These are phyloP conservation scores for Hylomyscus alleni DNA, from an alignment of 2,797 vertebrate species.

Conservation along the genomic window DNA sequence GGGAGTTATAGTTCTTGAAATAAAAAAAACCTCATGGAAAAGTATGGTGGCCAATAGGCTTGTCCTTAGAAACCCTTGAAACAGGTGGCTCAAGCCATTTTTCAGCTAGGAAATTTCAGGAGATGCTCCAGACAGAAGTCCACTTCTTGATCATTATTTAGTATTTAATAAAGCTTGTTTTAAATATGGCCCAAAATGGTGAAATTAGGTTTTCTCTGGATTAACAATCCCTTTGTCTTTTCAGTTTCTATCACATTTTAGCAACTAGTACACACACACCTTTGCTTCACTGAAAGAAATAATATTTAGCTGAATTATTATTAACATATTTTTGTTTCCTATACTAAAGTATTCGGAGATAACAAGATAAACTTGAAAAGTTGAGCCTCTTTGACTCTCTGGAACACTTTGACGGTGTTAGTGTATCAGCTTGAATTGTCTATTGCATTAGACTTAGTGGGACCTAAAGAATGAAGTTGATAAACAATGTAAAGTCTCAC, in stretches of 20 bases:
- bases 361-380: not conserved
- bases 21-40: not conserved
- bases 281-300: slow-evolving; percentile 50
- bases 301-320: slow-evolving; percentile 53
- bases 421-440: not conserved
- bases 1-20: not conserved
- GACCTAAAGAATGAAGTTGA: not conserved
- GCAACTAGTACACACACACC: not conserved
- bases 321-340: slow-evolving; percentile 53
- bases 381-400: not conserved
- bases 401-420: not conserved
- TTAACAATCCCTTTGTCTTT: not conserved
- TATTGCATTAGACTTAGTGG: not conserved
- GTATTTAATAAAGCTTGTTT: not conserved
- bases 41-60: not conserved
- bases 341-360: slow-evolving; percentile 49
- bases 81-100: not conserved
- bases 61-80: not conserved
- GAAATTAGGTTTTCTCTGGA: not conserved
- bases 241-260: not conserved
- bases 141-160: not conserved
- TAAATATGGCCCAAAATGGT: not conserved
- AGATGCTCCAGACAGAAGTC: not conserved
- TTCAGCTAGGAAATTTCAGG: not conserved
- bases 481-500: not conserved